phyloP scores from a whole-genome alignment of 64 coral and sea anemone genomes.

The Porites australiensis region DNA sequence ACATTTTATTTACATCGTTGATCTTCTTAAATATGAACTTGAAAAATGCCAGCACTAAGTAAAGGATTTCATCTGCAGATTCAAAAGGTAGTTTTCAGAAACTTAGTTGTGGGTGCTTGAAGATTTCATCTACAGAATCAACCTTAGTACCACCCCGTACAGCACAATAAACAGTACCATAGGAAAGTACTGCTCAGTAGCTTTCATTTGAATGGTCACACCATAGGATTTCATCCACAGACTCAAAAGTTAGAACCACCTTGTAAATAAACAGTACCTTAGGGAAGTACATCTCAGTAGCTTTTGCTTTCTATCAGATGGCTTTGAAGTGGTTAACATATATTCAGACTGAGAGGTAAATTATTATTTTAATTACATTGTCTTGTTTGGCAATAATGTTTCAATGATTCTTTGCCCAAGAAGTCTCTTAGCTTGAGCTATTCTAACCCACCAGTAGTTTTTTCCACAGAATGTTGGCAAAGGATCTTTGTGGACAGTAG shows the following conservation, averaged over 20 bases:
- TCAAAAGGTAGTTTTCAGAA: background rate
- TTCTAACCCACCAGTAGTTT: slow-evolving; percentile 18
- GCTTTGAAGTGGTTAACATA: too few species aligned
- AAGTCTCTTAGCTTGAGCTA: background rate
- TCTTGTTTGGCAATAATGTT: too few species aligned
- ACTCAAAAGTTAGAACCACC: too few species aligned
- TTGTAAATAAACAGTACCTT: too few species aligned
- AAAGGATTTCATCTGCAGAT: background rate
- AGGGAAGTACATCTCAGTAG: background rate
- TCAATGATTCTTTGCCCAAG: background rate
- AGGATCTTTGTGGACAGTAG: slow-evolving; percentile 97
- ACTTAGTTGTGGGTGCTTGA: background rate
- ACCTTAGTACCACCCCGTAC: background rate
- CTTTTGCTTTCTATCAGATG: background rate
- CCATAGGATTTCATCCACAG: too few species aligned
- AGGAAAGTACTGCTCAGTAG: too few species aligned
- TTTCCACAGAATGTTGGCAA: slow-evolving; percentile 96
- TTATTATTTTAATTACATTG: too few species aligned
- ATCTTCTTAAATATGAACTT: background rate
- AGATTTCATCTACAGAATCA: background rate
- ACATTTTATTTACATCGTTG: background rate
- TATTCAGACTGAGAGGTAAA: too few species aligned
- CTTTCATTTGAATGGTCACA: too few species aligned
- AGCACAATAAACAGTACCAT: too few species aligned
- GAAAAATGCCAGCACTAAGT: too few species aligned